Base-by-base conservation (phyloP, 2,113 vertebrate genomes). In the Collichthys lucidus region DNA sequence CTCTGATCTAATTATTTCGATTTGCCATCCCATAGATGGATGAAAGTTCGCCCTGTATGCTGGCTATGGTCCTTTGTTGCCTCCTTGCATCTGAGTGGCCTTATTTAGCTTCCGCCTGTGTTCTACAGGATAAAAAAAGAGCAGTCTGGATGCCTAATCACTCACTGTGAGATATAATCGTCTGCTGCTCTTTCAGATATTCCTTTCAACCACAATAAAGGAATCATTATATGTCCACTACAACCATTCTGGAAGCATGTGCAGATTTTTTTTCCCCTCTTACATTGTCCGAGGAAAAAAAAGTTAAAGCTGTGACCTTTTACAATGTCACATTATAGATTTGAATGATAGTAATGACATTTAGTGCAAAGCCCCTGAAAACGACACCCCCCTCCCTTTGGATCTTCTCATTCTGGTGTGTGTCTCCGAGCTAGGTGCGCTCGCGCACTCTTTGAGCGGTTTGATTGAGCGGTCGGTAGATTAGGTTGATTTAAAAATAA, bases 281-380 rank as follows among this genome's bases (percentile, higher is more conserved):
- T 68, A 80, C 29, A 47, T 11, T 60, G 74, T 84, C 42, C 26
- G 17, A 74, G 52, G 11, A 74, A 6, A 31, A 31, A 60, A 66
- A 80, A 79, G 79, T 50, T 19, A 46, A 72, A 76, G 59, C 49
- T 40, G 56, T 87, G 91, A 89, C 91, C 66, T 88, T 90, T 88
- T 53, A 46, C 47, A 62, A 49, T 53, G 73, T 74, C 42, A 3
- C 74, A 83, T 86, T 82, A 87, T 56, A 73, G 74, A 87, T 87
- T 67, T 91, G 89, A 87, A 91, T 63, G 57, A 89, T 88, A 70
- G 66, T 59, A 85, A 80, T 86, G 86, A 72, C 91, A 88, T 93
- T 91, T 86, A 40, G 74, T 9, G 31, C 24, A 35, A 24, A 29
- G 78, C 60, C 24, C 57, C 46, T 74, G 60, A 72, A 82, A 49